Evolutionary conservation across 2,113 vertebrate species (phyloP).

Genomic region (Dasyornis broadbenti): DNA sequence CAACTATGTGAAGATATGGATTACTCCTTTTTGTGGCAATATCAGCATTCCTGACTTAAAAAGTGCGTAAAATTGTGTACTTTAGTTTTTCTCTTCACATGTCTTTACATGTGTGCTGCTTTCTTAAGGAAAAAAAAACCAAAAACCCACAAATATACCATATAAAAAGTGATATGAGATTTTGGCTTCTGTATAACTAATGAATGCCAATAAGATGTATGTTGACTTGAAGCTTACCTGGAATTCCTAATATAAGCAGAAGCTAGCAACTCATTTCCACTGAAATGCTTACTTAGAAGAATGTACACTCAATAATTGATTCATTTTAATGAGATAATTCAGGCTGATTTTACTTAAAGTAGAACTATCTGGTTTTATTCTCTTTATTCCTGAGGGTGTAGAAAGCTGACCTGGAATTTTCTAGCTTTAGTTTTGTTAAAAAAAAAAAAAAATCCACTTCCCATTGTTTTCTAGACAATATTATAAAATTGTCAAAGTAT

Average conservation of each 20-base stretch:
- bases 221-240: not conserved
- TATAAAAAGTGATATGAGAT: not conserved
- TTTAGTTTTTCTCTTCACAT: not conserved
- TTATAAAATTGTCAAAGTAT: not conserved
- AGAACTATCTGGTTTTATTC: not conserved
- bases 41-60: not conserved
- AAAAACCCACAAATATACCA: not conserved
- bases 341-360: not conserved
- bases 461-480: not conserved
- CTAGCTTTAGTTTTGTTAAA: not conserved
- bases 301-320: not conserved
- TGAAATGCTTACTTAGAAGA: not conserved
- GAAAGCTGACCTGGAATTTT: not conserved
- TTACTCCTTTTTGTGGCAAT: not conserved
- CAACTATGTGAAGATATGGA: not conserved
- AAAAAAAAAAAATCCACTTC: not conserved
- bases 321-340: not conserved
- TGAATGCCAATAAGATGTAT: not conserved
- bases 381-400: not conserved
- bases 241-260: not conserved
- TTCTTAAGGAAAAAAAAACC: not conserved
- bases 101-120: not conserved
- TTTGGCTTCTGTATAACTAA: not conserved
- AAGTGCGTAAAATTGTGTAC: not conserved
- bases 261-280: not conserved